Evolutionary conservation across 2,888 invertebrate genomes (phyloP), one percentile per base, ranked within the genome.

Genomic region (Lithosia quadra): DNA sequence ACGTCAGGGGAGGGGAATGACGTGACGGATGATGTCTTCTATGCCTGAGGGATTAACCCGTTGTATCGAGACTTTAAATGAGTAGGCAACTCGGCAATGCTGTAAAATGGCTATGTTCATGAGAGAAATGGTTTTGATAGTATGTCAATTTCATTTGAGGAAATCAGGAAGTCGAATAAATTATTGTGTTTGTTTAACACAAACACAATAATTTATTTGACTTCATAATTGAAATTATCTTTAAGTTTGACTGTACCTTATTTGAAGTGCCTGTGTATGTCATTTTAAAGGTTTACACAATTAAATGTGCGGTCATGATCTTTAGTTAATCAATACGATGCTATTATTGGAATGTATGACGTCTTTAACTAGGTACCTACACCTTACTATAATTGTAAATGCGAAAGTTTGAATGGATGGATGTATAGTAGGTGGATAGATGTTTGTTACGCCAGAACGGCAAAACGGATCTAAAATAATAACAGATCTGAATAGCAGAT

Each of bases 41-140:
- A 33, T 64, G 43, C 64, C 56, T 39, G 22, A 11, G 60, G 60
- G 68, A 63, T 55, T 68, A 33, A 55, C 10, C 21, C 28, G 21
- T 28, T 33, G 22, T 63, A 57, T 53, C 33, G 36, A 63, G 49
- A 63, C 34, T 59, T 63, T 57, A 36, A 57, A 53, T 49, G 53
- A 68, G 55, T 53, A 33, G 21, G 8, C 1, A 9, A 56, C 39
- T 68, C 43, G 18, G 55, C 22, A 55, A 53, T 56, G 24, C 36
- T 36, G 55, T 63, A 15, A 53, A 58, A 28, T 28, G 28, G 28
- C 5, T 28, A 28, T 28, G 28, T 28, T 28, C 5, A 28, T 28
- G 28, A 28, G 28, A 28, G 28, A n/a, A n/a, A n/a, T n/a, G n/a
- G n/a, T n/a, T n/a, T n/a, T n/a, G n/a, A n/a, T n/a, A n/a, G n/a